Evolutionary conservation across 2,113 vertebrate species (phyloP).

Genomic region (Speoplatyrhinus poulsoni): DNA sequence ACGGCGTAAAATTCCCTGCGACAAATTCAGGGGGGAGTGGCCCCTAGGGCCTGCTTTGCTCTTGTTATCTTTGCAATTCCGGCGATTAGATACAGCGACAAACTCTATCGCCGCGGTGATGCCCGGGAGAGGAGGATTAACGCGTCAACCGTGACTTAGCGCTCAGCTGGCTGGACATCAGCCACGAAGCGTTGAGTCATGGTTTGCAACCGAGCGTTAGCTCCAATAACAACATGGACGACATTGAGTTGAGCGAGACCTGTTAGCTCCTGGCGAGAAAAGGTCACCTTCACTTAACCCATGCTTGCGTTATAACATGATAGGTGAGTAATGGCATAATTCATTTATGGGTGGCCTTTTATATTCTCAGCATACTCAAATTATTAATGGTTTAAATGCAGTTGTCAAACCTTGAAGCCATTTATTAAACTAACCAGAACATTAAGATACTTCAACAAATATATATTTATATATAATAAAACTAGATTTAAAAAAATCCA

Average conservation of each 20-base stretch:
- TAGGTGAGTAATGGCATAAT: too few species aligned
- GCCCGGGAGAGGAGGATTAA: slow-evolving; percentile 57
- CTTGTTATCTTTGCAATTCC: slow-evolving; percentile 57
- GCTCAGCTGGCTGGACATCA: slow-evolving; percentile 59
- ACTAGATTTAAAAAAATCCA: too few species aligned
- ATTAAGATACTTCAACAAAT: too few species aligned
- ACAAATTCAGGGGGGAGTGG: slow-evolving; percentile 36
- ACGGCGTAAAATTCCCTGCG: slow-evolving; percentile 48
- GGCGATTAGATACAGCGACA: slow-evolving; percentile 56
- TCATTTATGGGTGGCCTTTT: too few species aligned
- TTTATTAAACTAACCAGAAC: too few species aligned
- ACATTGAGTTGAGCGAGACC: slow-evolving; percentile 8
- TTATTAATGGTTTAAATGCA: too few species aligned
- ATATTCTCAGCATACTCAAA: too few species aligned
- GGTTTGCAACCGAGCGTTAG: slow-evolving; percentile 40
- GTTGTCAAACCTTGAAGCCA: too few species aligned
- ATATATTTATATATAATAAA: too few species aligned
- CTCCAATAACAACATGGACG: slow-evolving; percentile 24
- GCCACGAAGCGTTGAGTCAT: slow-evolving; percentile 39
- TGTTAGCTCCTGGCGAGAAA: slow-evolving; percentile 30
- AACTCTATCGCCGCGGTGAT: background rate
- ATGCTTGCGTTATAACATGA: too few species aligned
- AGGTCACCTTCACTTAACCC: too few species aligned
- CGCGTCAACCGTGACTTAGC: slow-evolving; percentile 53
- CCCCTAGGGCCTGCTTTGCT: slow-evolving; percentile 40